phyloP scores from a whole-genome alignment of 2,797 vertebrate species.

The Potorous gilbertii region DNA sequence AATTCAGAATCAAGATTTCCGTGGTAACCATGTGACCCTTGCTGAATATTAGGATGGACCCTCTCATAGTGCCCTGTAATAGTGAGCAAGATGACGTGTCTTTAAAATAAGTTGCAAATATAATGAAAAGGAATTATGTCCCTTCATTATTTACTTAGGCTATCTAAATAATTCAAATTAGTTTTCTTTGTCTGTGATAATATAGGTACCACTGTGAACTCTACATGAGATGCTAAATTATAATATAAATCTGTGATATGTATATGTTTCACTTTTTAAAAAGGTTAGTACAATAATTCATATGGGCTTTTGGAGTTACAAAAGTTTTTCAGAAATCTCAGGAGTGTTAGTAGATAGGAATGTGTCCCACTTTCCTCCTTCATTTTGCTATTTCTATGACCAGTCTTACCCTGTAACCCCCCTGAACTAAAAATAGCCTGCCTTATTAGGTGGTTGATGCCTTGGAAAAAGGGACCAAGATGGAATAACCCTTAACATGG shows the following conservation, averaged over 20 bases:
- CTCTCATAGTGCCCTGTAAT: conserved; percentile 16
- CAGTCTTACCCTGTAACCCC: background rate
- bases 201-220: background rate
- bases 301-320: background rate
- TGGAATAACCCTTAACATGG: background rate
- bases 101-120: conserved; percentile 23
- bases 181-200: conserved; percentile 17
- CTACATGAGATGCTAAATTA: background rate
- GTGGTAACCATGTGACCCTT: conserved; percentile 49
- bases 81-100: conserved; percentile 19
- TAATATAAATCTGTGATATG: background rate
- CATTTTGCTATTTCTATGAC: background rate
- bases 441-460: background rate
- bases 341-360: background rate
- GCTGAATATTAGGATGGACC: conserved; percentile 47
- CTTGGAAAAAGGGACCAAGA: background rate
- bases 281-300: conserved; percentile 14
- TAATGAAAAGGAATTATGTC: conserved; percentile 16
- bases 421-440: background rate
- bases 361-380: background rate
- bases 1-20: conserved; percentile 48
- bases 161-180: conserved; percentile 34
- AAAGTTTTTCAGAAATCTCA: conserved; percentile 43
- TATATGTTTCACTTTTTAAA: conserved; percentile 10
- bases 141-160: conserved; percentile 47